phyloP scores from a whole-genome alignment of 2,113 vertebrate genomes.

The Trogon melanurus region DNA sequence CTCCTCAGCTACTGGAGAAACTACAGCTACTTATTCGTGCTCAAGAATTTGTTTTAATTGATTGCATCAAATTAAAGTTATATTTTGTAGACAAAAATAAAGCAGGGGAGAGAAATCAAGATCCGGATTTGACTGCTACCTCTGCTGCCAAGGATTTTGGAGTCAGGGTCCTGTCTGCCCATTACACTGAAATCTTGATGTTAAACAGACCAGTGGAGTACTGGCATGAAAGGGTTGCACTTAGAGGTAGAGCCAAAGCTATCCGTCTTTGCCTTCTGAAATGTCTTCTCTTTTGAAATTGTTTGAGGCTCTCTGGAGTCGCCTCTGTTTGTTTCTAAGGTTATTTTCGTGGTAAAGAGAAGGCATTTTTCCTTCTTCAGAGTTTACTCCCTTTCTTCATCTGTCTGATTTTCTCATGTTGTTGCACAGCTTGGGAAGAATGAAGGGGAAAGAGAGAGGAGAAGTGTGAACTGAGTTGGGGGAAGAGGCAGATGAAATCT shows the following conservation, averaged over 20 bases:
- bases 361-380: background rate
- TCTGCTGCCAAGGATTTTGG: background rate
- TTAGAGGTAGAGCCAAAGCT: background rate
- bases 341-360: background rate
- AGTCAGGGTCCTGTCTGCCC: background rate
- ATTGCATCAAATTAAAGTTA: background rate
- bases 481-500: background rate
- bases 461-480: background rate
- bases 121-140: background rate
- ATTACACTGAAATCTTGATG: background rate
- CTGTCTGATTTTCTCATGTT: background rate
- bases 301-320: background rate
- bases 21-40: rapidly evolving
- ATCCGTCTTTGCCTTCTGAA: background rate
- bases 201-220: background rate
- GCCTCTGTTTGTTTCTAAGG: background rate
- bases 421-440: background rate
- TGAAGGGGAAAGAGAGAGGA: background rate
- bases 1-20: background rate
- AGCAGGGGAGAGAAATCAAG: background rate
- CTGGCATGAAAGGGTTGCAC: background rate
- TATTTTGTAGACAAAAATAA: background rate
- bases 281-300: background rate
- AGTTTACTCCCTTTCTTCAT: background rate
- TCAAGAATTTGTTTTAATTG: background rate